phyloP scores from a whole-genome alignment of 37 sponge, comb jelly and placozoan genomes.

The Dysidea cf. avara region DNA sequence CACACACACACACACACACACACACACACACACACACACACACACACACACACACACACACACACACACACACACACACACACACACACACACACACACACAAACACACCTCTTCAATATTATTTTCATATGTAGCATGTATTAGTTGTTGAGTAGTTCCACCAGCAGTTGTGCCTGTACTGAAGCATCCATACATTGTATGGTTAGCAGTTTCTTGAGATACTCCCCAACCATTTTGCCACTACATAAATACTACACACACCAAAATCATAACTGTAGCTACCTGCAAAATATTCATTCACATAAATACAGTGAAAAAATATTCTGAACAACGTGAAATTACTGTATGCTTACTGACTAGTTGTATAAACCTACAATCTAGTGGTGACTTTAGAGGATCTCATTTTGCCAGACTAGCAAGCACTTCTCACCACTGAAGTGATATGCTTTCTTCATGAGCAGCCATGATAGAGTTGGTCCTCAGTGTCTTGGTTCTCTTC shows the following conservation, averaged over 20 bases:
- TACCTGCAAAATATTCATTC: too few species aligned
- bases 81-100: too few species aligned
- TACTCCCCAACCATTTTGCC: slow-evolving; percentile 91
- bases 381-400: slow-evolving; percentile 13
- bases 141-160: slow-evolving; percentile 93
- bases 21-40: too few species aligned
- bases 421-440: slow-evolving; percentile 88
- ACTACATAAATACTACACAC: slow-evolving; percentile 2
- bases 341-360: too few species aligned
- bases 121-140: too few species aligned
- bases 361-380: slow-evolving; percentile 12
- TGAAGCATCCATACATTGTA: slow-evolving; percentile 96
- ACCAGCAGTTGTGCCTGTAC: slow-evolving; percentile 92
- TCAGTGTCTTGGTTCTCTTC: slow-evolving; percentile 95
- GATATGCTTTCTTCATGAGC: slow-evolving; percentile 97
- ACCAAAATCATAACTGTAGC: too few species aligned
- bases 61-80: too few species aligned
- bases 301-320: too few species aligned
- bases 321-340: too few species aligned
- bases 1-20: too few species aligned
- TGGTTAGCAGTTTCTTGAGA: slow-evolving; percentile 86
- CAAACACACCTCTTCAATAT: too few species aligned
- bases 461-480: slow-evolving; percentile 87
- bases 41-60: too few species aligned
- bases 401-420: slow-evolving; percentile 90